Conservation (phyloP, 2,797 vertebrate species). For the Sebastes ruberrimus region DNA sequence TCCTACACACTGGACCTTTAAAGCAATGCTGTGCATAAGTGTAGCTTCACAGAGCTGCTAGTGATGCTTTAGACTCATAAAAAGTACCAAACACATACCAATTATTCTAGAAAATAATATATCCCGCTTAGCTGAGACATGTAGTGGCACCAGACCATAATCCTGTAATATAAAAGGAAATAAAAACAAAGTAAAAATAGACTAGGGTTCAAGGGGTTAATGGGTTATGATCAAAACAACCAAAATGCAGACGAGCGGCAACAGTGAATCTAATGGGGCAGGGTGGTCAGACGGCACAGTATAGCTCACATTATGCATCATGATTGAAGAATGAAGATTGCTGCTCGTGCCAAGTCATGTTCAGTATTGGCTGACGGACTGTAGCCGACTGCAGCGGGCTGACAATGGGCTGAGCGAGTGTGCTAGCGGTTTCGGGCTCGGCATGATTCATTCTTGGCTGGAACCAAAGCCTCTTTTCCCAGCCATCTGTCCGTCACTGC, state of each 20-base stretch:
- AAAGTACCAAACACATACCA: not conserved
- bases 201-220: not conserved
- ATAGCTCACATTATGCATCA: slow-evolving; percentile 32
- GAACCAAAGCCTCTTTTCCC: slow-evolving; percentile 46
- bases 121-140: not conserved
- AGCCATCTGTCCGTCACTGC: slow-evolving; percentile 76
- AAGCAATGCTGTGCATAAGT: not conserved
- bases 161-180: not conserved
- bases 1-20: not conserved
- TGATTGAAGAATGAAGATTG: slow-evolving; percentile 34
- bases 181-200: not conserved
- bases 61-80: fast-evolving
- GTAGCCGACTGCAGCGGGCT: slow-evolving; percentile 48
- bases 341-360: slow-evolving; percentile 48
- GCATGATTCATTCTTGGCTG: slow-evolving; percentile 64
- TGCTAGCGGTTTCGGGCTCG: slow-evolving; percentile 55
- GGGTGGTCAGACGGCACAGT: slow-evolving; percentile 7
- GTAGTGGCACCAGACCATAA: not conserved
- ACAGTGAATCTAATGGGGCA: not conserved
- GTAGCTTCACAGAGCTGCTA: not conserved
- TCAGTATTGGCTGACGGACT: slow-evolving; percentile 46
- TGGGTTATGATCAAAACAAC: not conserved
- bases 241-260: not conserved
- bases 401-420: slow-evolving; percentile 60
- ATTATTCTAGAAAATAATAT: not conserved